A percentile compares a stretch with the other conserved stretches of the same genome.
Evolutionary conservation across 2,113 vertebrate species (phyloP).

Genomic region (Dromiciops gliroides): DNA sequence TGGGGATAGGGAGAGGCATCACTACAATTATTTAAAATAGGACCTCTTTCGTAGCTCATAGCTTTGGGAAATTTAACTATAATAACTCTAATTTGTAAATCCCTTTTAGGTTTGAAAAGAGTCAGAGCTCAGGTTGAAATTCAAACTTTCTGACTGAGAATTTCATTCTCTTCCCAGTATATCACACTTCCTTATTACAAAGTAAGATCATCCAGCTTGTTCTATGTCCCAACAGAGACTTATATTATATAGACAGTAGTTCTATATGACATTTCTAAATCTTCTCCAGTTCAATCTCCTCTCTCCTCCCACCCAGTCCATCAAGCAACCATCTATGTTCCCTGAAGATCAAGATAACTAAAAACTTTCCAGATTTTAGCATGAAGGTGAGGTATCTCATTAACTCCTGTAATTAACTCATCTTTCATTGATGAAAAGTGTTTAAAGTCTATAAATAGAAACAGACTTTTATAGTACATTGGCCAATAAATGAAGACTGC

Average conservation of each 20-base stretch:
- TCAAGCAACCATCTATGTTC: not conserved
- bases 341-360: not conserved
- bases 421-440: not conserved
- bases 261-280: not conserved
- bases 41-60: not conserved
- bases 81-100: not conserved
- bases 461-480: not conserved
- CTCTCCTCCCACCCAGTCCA: not conserved
- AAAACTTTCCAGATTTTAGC: not conserved
- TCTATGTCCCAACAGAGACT: not conserved
- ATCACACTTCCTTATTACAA: not conserved
- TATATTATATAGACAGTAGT: not conserved
- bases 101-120: not conserved
- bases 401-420: not conserved
- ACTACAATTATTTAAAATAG: not conserved
- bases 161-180: not conserved
- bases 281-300: not conserved
- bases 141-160: not conserved
- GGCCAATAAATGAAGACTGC: not conserved
- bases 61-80: not conserved
- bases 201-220: not conserved
- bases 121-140: not conserved
- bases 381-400: not conserved
- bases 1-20: not conserved
- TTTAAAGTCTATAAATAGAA: not conserved